A percentile compares a stretch with the other conserved stretches of the same genome.
These are phyloP conservation scores for Misgurnus anguillicaudatus DNA, from an alignment of 2,113 vertebrate species.

Conservation along the genomic window DNA sequence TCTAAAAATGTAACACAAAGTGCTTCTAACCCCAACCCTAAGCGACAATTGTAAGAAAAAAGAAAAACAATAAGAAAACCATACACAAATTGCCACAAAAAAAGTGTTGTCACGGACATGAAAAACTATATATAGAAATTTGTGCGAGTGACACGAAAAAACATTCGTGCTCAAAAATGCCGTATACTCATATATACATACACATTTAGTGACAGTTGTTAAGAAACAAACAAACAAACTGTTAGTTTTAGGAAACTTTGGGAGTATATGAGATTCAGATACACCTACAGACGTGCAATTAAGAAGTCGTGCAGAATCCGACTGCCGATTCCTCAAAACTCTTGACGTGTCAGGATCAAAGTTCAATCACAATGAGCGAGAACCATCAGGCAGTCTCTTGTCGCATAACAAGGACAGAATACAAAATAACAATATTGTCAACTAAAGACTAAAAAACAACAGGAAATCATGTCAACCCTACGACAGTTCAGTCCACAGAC, in stretches of 20 bases:
- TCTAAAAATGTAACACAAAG: too few relatives aligned
- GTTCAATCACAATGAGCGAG: conserved; percentile 2
- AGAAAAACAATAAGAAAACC: too few relatives aligned
- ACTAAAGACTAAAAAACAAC: not conserved
- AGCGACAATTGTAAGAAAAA: too few relatives aligned
- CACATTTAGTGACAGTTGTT: not conserved
- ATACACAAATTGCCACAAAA: too few relatives aligned
- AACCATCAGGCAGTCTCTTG: not conserved
- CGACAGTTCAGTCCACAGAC: not conserved
- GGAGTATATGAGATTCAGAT: not conserved
- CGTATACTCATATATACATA: too few relatives aligned
- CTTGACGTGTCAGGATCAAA: conserved; percentile 5
- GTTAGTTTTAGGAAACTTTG: not conserved
- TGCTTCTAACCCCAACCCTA: too few relatives aligned
- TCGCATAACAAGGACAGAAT: not conserved
- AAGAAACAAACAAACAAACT: not conserved
- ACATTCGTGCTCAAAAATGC: too few relatives aligned
- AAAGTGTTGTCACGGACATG: too few relatives aligned
- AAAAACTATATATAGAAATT: too few relatives aligned
- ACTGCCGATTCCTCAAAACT: not conserved
- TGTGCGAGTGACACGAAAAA: too few relatives aligned
- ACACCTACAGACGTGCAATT: conserved; percentile 16
- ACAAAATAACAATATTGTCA: not conserved
- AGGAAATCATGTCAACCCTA: not conserved
- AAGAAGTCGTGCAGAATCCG: not conserved